These are phyloP conservation scores for Drosophila demipolita DNA, from an alignment of 2,888 invertebrate species.

Conservation along the genomic window DNA sequence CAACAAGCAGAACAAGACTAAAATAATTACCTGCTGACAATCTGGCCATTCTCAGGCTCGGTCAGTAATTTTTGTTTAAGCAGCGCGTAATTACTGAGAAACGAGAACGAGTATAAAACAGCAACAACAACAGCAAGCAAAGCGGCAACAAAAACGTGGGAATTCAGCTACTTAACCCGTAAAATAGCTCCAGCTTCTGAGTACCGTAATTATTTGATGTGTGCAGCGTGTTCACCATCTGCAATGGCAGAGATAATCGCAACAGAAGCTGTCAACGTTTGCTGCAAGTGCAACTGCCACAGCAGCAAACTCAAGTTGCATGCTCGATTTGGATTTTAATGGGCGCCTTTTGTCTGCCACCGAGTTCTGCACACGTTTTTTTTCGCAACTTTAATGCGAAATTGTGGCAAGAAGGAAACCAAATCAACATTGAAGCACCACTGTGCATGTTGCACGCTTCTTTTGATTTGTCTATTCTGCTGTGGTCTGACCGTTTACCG, in stretches of 20 bases:
- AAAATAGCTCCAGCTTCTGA: slow-evolving; percentile 15
- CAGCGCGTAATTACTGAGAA: slow-evolving; percentile 59
- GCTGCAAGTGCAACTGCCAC: slow-evolving; percentile 17
- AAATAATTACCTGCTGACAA: slow-evolving; percentile 41
- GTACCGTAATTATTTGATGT: slow-evolving; percentile 43
- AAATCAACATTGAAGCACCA: slow-evolving; percentile 25
- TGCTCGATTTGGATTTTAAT: slow-evolving; percentile 32
- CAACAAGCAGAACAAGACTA: slow-evolving; percentile 9
- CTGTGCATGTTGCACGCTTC: slow-evolving; percentile 10
- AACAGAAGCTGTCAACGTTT: slow-evolving; percentile 3
- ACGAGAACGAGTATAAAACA: neutral
- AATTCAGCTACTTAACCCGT: slow-evolving; percentile 18
- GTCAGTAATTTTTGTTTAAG: slow-evolving; percentile 62
- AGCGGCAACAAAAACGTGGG: slow-evolving; percentile 1
- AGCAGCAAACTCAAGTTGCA: slow-evolving; percentile 33
- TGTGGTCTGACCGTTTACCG: neutral
- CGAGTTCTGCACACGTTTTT: slow-evolving; percentile 7
- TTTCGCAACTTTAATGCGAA: slow-evolving; percentile 65
- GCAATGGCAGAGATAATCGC: slow-evolving; percentile 8
- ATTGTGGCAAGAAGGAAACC: slow-evolving; percentile 45
- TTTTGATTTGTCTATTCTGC: slow-evolving; percentile 1
- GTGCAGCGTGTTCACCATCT: slow-evolving; percentile 16
- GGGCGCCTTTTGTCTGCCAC: slow-evolving; percentile 23
- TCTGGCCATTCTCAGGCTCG: slow-evolving; percentile 14
- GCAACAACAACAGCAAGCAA: neutral